phyloP scores from a whole-genome alignment of 2,888 invertebrate species.

The Cataglyphis altisquamis region DNA sequence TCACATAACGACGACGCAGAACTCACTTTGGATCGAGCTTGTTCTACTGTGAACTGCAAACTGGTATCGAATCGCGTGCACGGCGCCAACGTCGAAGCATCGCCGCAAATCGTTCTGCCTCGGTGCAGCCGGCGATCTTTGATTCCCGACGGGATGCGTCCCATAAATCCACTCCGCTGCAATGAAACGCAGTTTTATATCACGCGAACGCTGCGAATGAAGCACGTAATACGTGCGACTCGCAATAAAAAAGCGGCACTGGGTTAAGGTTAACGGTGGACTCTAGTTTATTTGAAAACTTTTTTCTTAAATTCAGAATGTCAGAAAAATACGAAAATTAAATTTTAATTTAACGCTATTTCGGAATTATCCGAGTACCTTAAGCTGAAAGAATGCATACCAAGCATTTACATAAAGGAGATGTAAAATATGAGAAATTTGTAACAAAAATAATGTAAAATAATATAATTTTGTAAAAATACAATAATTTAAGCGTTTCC shows the following conservation, averaged over 20 bases:
- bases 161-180: neutral
- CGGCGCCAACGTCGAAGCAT: conserved; percentile 36
- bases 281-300: neutral
- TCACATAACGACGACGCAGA: neutral
- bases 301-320: neutral
- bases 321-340: neutral
- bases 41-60: conserved; percentile 53
- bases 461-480: too few relatives aligned
- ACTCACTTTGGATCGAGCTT: neutral
- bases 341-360: neutral
- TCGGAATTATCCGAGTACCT: neutral
- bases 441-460: too few relatives aligned
- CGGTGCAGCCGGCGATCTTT: conserved; percentile 17
- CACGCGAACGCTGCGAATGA: conserved; percentile 17
- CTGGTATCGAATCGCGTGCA: conserved; percentile 29
- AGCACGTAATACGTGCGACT: neutral
- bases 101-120: conserved; percentile 55
- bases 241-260: neutral
- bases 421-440: neutral
- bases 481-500: too few relatives aligned
- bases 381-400: neutral
- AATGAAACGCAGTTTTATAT: conserved; percentile 22
- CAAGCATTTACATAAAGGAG: neutral
- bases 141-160: conserved; percentile 16
- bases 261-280: neutral